These are phyloP conservation scores for Mimas tiliae DNA, from an alignment of 2,888 invertebrate genomes.

Conservation along the genomic window DNA sequence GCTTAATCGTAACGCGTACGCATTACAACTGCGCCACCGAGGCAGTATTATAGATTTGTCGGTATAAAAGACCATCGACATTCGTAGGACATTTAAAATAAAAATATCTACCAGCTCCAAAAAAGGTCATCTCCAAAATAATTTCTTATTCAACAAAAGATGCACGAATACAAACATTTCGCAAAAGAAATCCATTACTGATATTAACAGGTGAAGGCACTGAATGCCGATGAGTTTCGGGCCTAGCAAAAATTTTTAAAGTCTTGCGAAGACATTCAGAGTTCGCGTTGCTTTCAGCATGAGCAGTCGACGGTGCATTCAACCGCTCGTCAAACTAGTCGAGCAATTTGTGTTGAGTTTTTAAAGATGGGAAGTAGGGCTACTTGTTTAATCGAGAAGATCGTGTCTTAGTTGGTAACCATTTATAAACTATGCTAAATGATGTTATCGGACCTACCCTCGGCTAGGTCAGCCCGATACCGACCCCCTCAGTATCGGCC, in stretches of 20 bases:
- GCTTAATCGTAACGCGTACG: too few species aligned
- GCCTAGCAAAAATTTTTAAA: slow-evolving; percentile 7
- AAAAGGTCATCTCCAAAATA: background rate
- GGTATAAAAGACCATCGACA: too few species aligned
- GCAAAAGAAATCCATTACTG: slow-evolving; percentile 16
- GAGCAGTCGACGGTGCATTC: slow-evolving; percentile 25
- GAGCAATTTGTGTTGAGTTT: background rate
- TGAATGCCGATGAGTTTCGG: slow-evolving; percentile 18
- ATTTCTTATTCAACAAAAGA: slow-evolving; percentile 13
- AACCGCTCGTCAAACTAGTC: slow-evolving; percentile 16
- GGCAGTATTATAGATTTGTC: too few species aligned
- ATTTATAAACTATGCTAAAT: too few species aligned
- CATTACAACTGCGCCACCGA: too few species aligned
- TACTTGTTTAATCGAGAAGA: background rate
- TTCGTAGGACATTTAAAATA: background rate
- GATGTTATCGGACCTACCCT: too few species aligned
- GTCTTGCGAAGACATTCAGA: slow-evolving; percentile 5
- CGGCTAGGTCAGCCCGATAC: too few species aligned
- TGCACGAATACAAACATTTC: slow-evolving; percentile 13
- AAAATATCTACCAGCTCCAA: background rate
- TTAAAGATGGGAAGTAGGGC: background rate
- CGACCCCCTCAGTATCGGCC: too few species aligned
- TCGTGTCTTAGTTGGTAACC: too few species aligned
- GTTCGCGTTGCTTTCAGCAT: slow-evolving; percentile 16
- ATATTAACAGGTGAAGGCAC: slow-evolving; percentile 12